A percentile compares a stretch with the other conserved stretches of the same genome.
These are phyloP conservation scores for Phalacrocorax aristotelis DNA, from an alignment of 2,113 vertebrate species.

Conservation along the genomic window DNA sequence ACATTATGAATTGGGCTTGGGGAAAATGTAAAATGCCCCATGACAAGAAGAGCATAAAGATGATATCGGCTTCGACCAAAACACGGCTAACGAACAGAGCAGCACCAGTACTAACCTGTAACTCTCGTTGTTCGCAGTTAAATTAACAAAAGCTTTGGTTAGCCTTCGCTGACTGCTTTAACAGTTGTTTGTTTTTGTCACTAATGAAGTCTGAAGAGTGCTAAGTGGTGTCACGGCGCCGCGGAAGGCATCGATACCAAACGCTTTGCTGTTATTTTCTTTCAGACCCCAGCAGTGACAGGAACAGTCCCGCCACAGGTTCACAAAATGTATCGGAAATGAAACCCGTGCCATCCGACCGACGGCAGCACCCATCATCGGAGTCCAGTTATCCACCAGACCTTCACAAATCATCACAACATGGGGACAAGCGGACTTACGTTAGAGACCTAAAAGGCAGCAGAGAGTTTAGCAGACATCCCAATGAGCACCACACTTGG, in stretches of 20 bases:
- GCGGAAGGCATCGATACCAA: conserved; percentile 57
- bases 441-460: conserved; percentile 75
- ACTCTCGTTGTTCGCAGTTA: conserved; percentile 45
- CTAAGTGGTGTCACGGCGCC: conserved; percentile 42
- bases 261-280: conserved; percentile 78
- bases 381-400: conserved; percentile 90
- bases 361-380: conserved; percentile 82
- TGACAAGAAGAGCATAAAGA: conserved; percentile 29
- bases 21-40: conserved; percentile 28
- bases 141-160: conserved; percentile 69
- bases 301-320: conserved; percentile 84
- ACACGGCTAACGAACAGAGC: conserved; percentile 16
- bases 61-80: conserved; percentile 37
- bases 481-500: conserved; percentile 86
- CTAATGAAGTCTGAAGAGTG: conserved; percentile 71
- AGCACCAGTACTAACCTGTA: conserved; percentile 61
- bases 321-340: conserved; percentile 96
- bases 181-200: conserved; percentile 76
- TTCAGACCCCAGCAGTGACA: conserved; percentile 89
- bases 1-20: conserved; percentile 15
- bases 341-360: conserved; percentile 75
- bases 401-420: conserved; percentile 88
- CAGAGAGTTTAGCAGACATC: conserved; percentile 82
- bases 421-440: conserved; percentile 85
- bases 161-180: conserved; percentile 72